Percentiles rank a stretch among this genome's conserved stretches.
phyloP scores from a whole-genome alignment of 2,888 invertebrate genomes.

The Orthosia gothica region DNA sequence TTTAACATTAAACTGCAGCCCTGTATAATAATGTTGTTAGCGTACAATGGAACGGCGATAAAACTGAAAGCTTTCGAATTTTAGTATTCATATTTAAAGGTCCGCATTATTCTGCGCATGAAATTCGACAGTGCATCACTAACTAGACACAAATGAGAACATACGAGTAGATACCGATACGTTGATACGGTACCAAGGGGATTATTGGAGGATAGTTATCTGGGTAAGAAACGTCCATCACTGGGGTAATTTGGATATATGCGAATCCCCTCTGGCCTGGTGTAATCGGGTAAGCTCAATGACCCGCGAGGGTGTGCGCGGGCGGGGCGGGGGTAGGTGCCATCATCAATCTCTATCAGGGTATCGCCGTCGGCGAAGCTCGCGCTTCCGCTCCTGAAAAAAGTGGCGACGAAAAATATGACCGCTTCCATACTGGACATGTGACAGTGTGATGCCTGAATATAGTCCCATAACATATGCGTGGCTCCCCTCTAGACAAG shows the following conservation, averaged over 20 bases:
- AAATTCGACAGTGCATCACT: conserved; percentile 59
- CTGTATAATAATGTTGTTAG: conserved; percentile 57
- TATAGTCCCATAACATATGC: conserved; percentile 59
- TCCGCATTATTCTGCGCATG: conserved; percentile 60
- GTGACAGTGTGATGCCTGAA: conserved; percentile 69
- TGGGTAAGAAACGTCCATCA: conserved; percentile 90
- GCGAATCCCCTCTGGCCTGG: conserved; percentile 85
- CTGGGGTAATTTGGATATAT: conserved; percentile 90
- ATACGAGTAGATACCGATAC: conserved; percentile 57
- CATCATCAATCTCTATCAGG: conserved; percentile 91
- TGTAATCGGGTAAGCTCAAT: conserved; percentile 87
- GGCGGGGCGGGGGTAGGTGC: conserved; percentile 69
- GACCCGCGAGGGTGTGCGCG: conserved; percentile 77
- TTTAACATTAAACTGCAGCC: conserved; percentile 57
- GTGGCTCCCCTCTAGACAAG: conserved; percentile 34
- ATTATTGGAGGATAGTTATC: conserved; percentile 82
- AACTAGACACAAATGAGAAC: conserved; percentile 54
- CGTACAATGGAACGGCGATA: conserved; percentile 69
- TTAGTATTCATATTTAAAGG: conserved; percentile 62
- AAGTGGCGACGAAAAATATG: conserved; percentile 85
- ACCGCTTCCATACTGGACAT: conserved; percentile 79
- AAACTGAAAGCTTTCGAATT: conserved; percentile 69
- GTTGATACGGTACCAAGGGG: conserved; percentile 67
- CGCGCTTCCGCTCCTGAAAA: conserved; percentile 80
- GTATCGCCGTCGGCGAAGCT: conserved; percentile 78